Evolutionary conservation across 2,113 vertebrate species (phyloP), one percentile per base, ranked within the genome.

Genomic region (Reinhardtius hippoglossoides): DNA sequence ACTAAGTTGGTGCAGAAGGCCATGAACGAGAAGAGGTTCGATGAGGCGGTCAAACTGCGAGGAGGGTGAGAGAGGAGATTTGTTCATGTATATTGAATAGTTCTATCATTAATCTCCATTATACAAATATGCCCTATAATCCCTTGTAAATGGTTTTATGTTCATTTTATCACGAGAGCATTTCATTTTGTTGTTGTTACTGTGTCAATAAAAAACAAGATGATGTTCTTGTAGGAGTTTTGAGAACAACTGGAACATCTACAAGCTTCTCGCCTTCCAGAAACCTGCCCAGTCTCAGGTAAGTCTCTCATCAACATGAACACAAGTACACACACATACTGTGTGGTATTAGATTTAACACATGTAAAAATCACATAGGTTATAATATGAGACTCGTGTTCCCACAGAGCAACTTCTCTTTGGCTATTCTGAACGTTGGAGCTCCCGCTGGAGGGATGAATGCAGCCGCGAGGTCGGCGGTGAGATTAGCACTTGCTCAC

Each of bases 221-320:
- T 23, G 2, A 57, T 77, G 52, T 63, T 50, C 20, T 74, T 81
- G 55, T 61, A 99, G 98, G 96, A 99, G 96, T 88, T 99, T 99
- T 83, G 96, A 97, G 87, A 98, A 96, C 92, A 99, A 99, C 92
- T 99, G 94, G 97, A 97, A 95, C 76, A 98, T 96, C 66, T 99
- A 98, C 90, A 97, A 97, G 74, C 92, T 97, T 56, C 92, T 99
- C 20, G 94, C 97, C 0, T 96, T 96, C 87, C 95, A 96, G 85
- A 98, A 96, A 60, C 85, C 92, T 0, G 86, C 95, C 0, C 87
- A 92, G 79, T 81, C 91, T 66, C 91, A 95, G 95, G 97, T 95
- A 44, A 72, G 69, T 57, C 18, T 35, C 20, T 50, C 63, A 42
- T 9, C 20, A 2, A 21, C 46, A 58, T 12, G 6, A 16, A 62